Evolutionary conservation across 2,888 invertebrate genomes (phyloP), one percentile per base, ranked within the genome.

Genomic region (Sphaerophoria taeniata): DNA sequence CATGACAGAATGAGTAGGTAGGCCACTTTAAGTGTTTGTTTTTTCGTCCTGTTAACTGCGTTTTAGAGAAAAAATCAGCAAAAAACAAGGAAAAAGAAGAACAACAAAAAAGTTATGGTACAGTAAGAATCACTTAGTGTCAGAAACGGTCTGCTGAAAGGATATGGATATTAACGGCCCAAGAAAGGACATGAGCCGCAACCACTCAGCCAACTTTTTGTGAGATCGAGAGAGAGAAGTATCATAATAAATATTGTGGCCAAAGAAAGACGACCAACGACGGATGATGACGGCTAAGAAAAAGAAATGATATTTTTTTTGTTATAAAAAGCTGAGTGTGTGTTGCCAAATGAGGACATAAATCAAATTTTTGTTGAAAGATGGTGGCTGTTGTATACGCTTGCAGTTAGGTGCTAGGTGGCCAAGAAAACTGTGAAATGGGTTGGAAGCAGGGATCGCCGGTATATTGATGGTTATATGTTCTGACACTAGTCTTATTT

Each of bases 51-150:
- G 49, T 67, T 39, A 14, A 58, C 16, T 51, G 56, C 43, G 60
- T 16, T 70, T 56, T n/a, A 36, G 53, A 12, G 16, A 34, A 53
- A 24, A 58, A 71, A 56, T 12, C 51, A 71, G 9, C 14, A 70
- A 47, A 47, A 70, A 12, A 12, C 16, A 16, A 34, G 39, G 12
- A 14, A 39, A 3, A 5, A 49, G 3, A 24, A 36, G 12, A 43
- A 31, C 11, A 63, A 47, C n/a, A 55, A 58, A 71, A 31, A 49
- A 14, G 53, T 34, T n/a, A 43, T 53, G 39, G n/a, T 7, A 67
- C 51, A 51, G 53, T 53, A 67, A 53, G 69, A 83, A 83, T 71
- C 82, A 83, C 82, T 83, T 83, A 78, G 69, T 63, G 82, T 78
- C 77, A 73, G 73, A 73, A 63, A 83, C 67, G 77, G 78, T 73